Conservation (phyloP, 2,113 vertebrate genomes). For the Triplophysa dalaica region DNA sequence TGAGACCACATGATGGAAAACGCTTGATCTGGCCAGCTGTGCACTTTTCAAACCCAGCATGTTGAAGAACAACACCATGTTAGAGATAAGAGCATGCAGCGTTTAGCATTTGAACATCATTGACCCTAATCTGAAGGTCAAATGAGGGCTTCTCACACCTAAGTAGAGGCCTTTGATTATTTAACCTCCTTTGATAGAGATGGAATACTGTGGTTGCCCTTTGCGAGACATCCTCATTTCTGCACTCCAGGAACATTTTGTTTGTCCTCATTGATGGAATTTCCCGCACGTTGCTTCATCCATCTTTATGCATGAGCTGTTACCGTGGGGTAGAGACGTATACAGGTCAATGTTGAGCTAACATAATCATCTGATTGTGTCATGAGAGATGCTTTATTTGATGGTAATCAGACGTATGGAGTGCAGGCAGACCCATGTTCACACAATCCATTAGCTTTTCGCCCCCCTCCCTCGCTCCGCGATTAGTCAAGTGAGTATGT, state of each 20-base stretch:
- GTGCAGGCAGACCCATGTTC: conserved; percentile 15
- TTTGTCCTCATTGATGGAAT: conserved; percentile 47
- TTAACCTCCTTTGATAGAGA: conserved; percentile 33
- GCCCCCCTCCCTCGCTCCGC: neutral
- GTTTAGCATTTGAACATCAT: conserved; percentile 30
- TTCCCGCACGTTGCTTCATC: conserved; percentile 25
- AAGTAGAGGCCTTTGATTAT: neutral
- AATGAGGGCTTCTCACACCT: conserved; percentile 6
- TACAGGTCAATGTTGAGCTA: conserved; percentile 31
- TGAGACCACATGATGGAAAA: neutral
- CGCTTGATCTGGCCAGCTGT: neutral
- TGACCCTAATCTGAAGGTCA: conserved; percentile 40
- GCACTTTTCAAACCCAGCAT: neutral
- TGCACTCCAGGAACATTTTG: conserved; percentile 32
- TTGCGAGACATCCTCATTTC: conserved; percentile 33
- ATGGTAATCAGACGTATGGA: conserved; percentile 6
- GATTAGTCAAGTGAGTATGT: conserved; percentile 32
- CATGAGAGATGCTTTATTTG: conserved; percentile 40
- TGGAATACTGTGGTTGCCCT: conserved; percentile 21
- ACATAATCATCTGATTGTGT: conserved; percentile 45
- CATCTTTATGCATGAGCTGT: conserved; percentile 26
- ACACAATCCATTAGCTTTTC: conserved; percentile 29
- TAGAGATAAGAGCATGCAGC: neutral
- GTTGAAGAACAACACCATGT: conserved; percentile 25
- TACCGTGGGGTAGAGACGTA: conserved; percentile 18